A percentile compares a stretch with the other conserved stretches of the same genome.
Evolutionary conservation across 1,140 invertebrate species (phyloP).

Genomic region (Drosophila dunni): DNA sequence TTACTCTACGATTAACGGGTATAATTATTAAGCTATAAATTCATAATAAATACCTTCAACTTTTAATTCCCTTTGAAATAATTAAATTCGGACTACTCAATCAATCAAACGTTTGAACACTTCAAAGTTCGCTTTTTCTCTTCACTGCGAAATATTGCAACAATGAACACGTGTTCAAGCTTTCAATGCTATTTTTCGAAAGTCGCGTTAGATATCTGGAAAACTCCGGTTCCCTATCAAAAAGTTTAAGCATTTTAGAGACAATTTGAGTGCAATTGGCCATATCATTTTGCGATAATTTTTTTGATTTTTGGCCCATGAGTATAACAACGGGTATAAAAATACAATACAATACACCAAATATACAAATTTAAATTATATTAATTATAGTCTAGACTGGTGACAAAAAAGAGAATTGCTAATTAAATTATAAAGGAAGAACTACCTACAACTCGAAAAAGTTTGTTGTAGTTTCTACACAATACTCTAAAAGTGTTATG

Average conservation of each 20-base stretch:
- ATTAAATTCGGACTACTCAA: slow-evolving; percentile 1
- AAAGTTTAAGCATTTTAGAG: slow-evolving; percentile 16
- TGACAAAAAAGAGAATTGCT: too few species aligned
- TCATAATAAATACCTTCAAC: slow-evolving; percentile 33
- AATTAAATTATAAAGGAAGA: too few species aligned
- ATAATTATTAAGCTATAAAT: neutral
- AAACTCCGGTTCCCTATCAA: slow-evolving; percentile 15
- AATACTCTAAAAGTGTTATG: too few species aligned
- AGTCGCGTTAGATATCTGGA: neutral
- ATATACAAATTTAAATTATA: too few species aligned
- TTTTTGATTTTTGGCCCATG: slow-evolving; percentile 19
- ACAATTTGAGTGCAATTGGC: slow-evolving; percentile 4
- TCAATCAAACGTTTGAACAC: slow-evolving; percentile 27
- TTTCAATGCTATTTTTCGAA: too few species aligned
- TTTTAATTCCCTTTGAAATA: slow-evolving; percentile 34
- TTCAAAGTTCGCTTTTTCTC: slow-evolving; percentile 21
- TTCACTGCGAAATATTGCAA: slow-evolving; percentile 16
- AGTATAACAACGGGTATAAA: neutral
- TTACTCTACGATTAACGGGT: too few species aligned
- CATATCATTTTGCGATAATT: neutral
- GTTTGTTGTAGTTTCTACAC: too few species aligned
- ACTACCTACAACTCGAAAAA: too few species aligned
- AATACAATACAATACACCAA: too few species aligned
- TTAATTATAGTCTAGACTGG: too few species aligned
- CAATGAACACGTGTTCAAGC: slow-evolving; percentile 6